A percentile compares a stretch with the other conserved stretches of the same genome.
Conservation (phyloP, 2,797 vertebrate species). For the Scolopax bukidnonensis region DNA sequence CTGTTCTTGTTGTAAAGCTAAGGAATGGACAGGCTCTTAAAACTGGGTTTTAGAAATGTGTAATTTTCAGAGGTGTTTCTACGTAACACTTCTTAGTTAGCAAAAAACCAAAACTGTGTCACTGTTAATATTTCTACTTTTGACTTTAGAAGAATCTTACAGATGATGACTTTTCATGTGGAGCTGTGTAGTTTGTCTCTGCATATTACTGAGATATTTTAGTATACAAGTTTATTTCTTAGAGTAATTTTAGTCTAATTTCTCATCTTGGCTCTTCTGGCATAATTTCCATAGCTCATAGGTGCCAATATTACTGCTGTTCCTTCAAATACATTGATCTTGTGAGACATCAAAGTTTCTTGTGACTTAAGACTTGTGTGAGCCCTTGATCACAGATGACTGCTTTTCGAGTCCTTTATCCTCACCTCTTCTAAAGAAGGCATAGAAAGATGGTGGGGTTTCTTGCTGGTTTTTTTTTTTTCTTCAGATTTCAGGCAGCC, state of each 20-base stretch:
- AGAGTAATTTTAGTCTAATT: neutral
- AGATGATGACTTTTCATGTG: neutral
- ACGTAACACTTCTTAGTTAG: neutral
- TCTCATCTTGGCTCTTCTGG: neutral
- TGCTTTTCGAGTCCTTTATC: neutral
- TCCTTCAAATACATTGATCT: neutral
- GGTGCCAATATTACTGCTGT: neutral
- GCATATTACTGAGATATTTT: neutral
- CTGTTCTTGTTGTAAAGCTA: neutral
- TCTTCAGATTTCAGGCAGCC: neutral
- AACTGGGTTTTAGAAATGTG: neutral
- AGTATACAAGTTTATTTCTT: neutral
- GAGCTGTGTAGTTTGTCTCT: neutral
- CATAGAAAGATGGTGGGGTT: too few species aligned
- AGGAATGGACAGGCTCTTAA: neutral
- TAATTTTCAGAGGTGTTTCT: neutral
- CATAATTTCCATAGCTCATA: neutral
- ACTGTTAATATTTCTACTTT: neutral
- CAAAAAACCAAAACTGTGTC: neutral
- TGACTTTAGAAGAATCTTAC: neutral
- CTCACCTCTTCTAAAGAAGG: neutral
- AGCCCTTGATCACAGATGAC: neutral
- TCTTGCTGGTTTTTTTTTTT: neutral
- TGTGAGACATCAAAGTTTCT: neutral
- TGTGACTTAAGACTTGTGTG: neutral